Evolutionary conservation across 2,888 invertebrate genomes (phyloP).

Genomic region (Sphaerophoria rueppellii): DNA sequence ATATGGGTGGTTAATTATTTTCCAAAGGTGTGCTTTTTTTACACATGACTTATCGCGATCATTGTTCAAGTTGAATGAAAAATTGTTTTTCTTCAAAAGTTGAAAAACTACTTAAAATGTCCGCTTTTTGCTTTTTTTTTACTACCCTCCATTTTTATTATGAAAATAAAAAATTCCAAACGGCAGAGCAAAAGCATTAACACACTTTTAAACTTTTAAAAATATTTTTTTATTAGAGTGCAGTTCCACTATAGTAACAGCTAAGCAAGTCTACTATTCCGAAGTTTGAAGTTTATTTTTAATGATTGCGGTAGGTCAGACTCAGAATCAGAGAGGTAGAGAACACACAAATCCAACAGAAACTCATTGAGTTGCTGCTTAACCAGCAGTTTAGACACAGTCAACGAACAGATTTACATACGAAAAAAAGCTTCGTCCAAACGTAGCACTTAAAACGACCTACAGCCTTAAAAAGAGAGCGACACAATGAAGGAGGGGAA

Average conservation of each 20-base stretch:
- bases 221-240: background rate
- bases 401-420: slow-evolving; percentile 30
- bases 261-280: slow-evolving; percentile 3
- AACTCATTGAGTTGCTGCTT: slow-evolving; percentile 17
- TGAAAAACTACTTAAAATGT: slow-evolving; percentile 14
- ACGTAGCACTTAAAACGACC: background rate
- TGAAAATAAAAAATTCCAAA: background rate
- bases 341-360: slow-evolving; percentile 44
- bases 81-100: slow-evolving; percentile 22
- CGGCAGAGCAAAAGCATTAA: background rate
- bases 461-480: background rate
- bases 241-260: background rate
- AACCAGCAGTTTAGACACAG: slow-evolving; percentile 42
- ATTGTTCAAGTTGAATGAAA: slow-evolving; percentile 20
- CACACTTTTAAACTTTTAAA: background rate
- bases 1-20: background rate
- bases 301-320: slow-evolving; percentile 68
- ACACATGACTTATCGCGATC: slow-evolving; percentile 25
- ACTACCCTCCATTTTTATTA: slow-evolving; percentile 5
- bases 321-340: slow-evolving; percentile 8
- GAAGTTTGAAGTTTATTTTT: slow-evolving; percentile 34
- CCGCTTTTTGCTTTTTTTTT: background rate
- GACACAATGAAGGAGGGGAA: slow-evolving; percentile 2
- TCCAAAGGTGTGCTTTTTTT: slow-evolving; percentile 23
- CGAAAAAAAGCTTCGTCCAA: slow-evolving; percentile 41